phyloP scores from a whole-genome alignment of 2,888 invertebrate genomes.

The Acronicta alni region DNA sequence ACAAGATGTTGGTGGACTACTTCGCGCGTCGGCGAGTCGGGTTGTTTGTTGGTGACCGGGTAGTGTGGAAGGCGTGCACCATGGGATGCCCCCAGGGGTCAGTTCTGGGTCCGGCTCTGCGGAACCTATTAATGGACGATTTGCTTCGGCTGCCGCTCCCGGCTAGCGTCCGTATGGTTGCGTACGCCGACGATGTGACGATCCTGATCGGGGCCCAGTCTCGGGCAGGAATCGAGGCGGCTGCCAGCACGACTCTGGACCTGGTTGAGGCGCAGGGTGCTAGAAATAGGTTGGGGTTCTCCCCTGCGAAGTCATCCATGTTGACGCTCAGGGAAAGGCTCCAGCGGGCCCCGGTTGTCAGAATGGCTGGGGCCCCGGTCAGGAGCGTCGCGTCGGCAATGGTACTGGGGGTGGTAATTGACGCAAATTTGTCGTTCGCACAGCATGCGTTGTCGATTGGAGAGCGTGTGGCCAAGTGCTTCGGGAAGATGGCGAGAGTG shows the following conservation, averaged over 20 bases:
- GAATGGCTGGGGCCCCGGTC: conserved; percentile 6
- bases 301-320: conserved; percentile 38
- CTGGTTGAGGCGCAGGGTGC: conserved; percentile 34
- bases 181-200: conserved; percentile 54
- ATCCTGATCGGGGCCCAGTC: conserved; percentile 41
- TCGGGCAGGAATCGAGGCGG: conserved; percentile 30
- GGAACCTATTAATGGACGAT: conserved; percentile 54
- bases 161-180: conserved; percentile 21
- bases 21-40: conserved; percentile 39
- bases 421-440: conserved; percentile 12
- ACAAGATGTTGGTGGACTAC: conserved; percentile 46
- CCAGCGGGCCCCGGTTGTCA: conserved; percentile 5
- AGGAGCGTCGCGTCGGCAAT: neutral
- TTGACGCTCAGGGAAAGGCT: conserved; percentile 33
- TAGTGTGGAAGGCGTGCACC: conserved; percentile 35
- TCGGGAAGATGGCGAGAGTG: conserved; percentile 1
- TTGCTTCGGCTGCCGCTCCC: conserved; percentile 42
- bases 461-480: conserved; percentile 22
- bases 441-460: conserved; percentile 41
- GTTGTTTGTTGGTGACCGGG: conserved; percentile 26
- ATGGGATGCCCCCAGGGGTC: conserved; percentile 49
- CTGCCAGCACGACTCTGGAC: conserved; percentile 5
- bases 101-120: conserved; percentile 3
- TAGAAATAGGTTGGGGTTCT: conserved; percentile 46
- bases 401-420: conserved; percentile 3